These are phyloP conservation scores for Boulengeromyrus knoepffleri DNA, from an alignment of 2,113 vertebrate genomes.

Conservation along the genomic window DNA sequence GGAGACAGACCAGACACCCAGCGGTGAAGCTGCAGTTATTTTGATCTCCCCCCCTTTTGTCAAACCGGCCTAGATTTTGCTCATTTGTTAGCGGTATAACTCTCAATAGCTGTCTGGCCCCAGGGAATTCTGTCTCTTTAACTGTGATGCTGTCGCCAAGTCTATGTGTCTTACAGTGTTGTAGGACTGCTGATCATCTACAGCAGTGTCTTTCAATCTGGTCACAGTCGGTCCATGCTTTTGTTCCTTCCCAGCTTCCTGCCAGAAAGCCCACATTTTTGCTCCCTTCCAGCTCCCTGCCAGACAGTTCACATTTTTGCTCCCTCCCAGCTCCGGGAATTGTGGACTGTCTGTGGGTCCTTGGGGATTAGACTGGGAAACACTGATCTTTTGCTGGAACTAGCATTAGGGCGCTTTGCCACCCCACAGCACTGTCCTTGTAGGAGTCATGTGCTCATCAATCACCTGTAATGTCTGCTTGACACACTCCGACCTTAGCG, in stretches of 20 bases:
- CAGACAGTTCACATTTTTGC: background rate
- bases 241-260: background rate
- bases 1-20: background rate
- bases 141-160: background rate
- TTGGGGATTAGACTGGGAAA: background rate
- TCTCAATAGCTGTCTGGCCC: background rate
- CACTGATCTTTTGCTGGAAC: background rate
- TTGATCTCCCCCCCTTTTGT: background rate
- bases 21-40: background rate
- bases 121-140: background rate
- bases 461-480: background rate
- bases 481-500: background rate
- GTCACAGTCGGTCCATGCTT: background rate
- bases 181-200: background rate
- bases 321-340: background rate
- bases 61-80: background rate
- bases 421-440: background rate
- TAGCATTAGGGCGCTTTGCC: background rate
- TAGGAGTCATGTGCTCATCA: background rate
- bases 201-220: background rate
- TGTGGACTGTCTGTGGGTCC: background rate
- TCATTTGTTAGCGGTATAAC: background rate
- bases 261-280: background rate
- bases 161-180: background rate
- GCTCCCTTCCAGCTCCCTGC: background rate